Percentiles rank a stretch among this genome's conserved stretches.
These are phyloP conservation scores for Rhinoptilus africanus DNA, from an alignment of 2,113 vertebrate species.

Conservation along the genomic window DNA sequence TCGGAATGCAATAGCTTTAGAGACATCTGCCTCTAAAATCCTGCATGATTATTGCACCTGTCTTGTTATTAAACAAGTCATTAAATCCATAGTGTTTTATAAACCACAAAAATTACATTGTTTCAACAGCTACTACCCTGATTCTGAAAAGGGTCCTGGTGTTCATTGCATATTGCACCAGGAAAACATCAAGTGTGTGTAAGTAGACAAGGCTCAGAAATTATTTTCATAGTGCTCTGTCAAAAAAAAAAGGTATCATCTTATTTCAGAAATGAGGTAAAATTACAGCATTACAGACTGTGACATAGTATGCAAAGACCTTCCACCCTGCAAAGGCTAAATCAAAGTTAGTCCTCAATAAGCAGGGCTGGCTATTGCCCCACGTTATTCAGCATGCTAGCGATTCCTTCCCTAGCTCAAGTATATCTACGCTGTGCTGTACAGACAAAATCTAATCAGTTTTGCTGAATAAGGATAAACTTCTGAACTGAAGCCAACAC, in stretches of 20 bases:
- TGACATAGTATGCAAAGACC: neutral
- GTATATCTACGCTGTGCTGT: neutral
- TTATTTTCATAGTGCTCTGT: neutral
- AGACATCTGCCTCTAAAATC: neutral
- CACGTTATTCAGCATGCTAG: neutral
- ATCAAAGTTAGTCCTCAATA: neutral
- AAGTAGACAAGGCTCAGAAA: neutral
- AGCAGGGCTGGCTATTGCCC: neutral
- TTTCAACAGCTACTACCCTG: neutral
- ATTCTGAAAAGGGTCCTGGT: neutral
- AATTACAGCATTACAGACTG: neutral
- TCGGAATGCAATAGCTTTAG: neutral
- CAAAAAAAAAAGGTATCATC: neutral
- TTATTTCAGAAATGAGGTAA: neutral
- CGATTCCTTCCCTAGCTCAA: neutral
- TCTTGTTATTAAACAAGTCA: slow-evolving; percentile 11
- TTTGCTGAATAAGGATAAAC: slow-evolving; percentile 29
- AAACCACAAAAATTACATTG: neutral
- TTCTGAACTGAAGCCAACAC: neutral
- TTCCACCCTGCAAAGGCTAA: neutral
- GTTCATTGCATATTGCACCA: neutral
- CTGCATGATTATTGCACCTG: neutral
- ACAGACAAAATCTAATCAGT: neutral
- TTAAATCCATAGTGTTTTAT: neutral
- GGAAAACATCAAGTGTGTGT: neutral